Evolutionary conservation across 2,797 vertebrate genomes (phyloP).

Genomic region (Sciaenops ocellatus): DNA sequence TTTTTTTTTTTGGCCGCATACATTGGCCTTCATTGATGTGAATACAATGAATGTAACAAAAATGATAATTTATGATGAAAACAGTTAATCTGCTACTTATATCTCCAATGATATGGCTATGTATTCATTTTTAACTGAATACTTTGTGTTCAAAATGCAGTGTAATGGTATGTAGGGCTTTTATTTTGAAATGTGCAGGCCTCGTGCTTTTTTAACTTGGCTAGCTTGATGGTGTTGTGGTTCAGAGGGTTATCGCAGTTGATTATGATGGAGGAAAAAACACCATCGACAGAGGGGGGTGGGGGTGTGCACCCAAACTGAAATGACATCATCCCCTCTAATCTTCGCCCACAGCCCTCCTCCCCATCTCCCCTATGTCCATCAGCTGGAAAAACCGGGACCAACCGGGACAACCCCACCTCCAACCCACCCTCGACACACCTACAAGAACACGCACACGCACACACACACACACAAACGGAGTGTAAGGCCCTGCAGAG

Average conservation of each 20-base stretch:
- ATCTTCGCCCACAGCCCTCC: constrained; percentile 19
- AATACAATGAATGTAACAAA: not conserved
- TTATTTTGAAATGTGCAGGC: constrained; percentile 66
- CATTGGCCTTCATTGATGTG: not conserved
- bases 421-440: constrained; percentile 55
- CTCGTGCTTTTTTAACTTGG: constrained; percentile 24
- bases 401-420: constrained; percentile 54
- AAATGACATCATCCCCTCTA: constrained; percentile 74
- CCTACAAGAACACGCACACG: constrained; percentile 46
- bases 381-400: constrained; percentile 58
- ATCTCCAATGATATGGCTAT: not conserved
- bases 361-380: constrained; percentile 15
- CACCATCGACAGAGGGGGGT: constrained; percentile 9
- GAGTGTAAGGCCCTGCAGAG: constrained; percentile 50
- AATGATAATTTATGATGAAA: not conserved
- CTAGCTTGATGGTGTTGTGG: constrained; percentile 27
- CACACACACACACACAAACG: constrained; percentile 21
- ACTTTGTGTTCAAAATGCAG: not conserved
- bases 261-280: constrained; percentile 31
- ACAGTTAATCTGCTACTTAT: not conserved
- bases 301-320: constrained; percentile 36
- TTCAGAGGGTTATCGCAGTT: constrained; percentile 52
- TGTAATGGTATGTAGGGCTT: constrained; percentile 3
- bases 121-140: not conserved
- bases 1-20: not conserved